Percentiles rank a stretch among this genome's conserved stretches.
These are phyloP conservation scores for Ardeotis arabs DNA, from an alignment of 2,113 vertebrate species.

Conservation along the genomic window DNA sequence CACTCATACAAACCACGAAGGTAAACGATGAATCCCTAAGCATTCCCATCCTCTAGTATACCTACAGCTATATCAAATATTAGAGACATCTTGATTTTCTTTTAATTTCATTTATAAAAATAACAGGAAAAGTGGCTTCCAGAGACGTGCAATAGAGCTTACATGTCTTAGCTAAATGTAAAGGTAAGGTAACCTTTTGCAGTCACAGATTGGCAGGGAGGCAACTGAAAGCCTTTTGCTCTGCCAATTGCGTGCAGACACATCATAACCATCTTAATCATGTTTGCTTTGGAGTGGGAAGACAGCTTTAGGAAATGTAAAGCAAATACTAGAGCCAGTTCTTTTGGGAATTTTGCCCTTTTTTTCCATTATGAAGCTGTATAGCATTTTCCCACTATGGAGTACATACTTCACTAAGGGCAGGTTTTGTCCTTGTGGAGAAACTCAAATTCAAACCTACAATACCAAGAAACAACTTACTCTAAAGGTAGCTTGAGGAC, in stretches of 20 bases:
- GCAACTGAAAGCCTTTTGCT: not conserved
- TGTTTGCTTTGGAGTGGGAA: not conserved
- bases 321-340: not conserved
- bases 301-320: not conserved
- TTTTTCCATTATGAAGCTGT: not conserved
- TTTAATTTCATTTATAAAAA: not conserved
- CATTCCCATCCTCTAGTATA: not conserved
- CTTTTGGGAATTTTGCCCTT: not conserved
- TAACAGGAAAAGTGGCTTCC: not conserved
- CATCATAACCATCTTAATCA: not conserved
- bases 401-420: not conserved
- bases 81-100: not conserved
- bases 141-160: not conserved
- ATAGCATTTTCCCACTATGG: not conserved
- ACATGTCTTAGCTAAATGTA: not conserved
- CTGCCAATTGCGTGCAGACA: not conserved
- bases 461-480: not conserved
- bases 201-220: not conserved
- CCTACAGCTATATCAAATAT: not conserved
- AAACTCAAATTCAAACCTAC: not conserved
- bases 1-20: not conserved
- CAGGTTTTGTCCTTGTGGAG: not conserved
- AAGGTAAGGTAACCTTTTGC: not conserved
- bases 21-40: not conserved
- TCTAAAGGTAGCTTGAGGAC: not conserved